These are phyloP conservation scores for Potamilus streckersoni DNA, from an alignment of 1,140 invertebrate species.

Conservation along the genomic window DNA sequence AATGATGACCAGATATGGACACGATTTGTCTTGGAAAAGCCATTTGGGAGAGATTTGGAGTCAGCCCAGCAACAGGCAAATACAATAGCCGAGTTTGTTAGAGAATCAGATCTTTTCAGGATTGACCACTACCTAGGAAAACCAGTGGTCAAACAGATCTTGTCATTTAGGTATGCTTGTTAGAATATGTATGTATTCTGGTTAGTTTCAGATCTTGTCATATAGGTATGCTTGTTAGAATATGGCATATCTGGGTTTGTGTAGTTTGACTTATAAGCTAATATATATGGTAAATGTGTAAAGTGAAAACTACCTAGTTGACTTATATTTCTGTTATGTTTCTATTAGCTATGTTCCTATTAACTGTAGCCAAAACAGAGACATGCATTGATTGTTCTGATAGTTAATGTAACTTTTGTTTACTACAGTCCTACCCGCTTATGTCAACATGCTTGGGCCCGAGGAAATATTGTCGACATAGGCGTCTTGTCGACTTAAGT, in stretches of 20 bases:
- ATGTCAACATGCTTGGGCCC: too few relatives aligned
- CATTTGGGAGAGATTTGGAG: conserved; percentile 57
- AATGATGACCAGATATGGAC: conserved; percentile 31
- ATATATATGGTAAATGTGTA: too few relatives aligned
- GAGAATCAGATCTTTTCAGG: conserved; percentile 62
- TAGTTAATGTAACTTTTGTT: too few relatives aligned
- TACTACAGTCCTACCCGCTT: too few relatives aligned
- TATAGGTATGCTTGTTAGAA: background rate
- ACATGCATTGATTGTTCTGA: too few relatives aligned
- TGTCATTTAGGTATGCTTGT: conserved; percentile 60
- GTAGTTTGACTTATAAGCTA: too few relatives aligned
- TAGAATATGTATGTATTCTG: background rate
- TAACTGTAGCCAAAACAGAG: too few relatives aligned
- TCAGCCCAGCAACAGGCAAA: conserved; percentile 48
- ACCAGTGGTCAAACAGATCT: conserved; percentile 58
- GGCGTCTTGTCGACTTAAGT: too few relatives aligned
- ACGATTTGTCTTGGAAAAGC: conserved; percentile 63
- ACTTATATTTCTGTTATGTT: too few relatives aligned
- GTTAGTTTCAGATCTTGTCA: background rate
- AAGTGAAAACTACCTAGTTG: too few relatives aligned
- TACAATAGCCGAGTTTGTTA: conserved; percentile 44
- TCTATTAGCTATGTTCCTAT: too few relatives aligned
- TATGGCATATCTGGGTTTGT: background rate
- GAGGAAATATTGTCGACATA: too few relatives aligned
- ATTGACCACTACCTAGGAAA: conserved; percentile 68